Base-by-base conservation (phyloP, 2,113 vertebrate genomes). In the Stercorarius parasiticus region DNA sequence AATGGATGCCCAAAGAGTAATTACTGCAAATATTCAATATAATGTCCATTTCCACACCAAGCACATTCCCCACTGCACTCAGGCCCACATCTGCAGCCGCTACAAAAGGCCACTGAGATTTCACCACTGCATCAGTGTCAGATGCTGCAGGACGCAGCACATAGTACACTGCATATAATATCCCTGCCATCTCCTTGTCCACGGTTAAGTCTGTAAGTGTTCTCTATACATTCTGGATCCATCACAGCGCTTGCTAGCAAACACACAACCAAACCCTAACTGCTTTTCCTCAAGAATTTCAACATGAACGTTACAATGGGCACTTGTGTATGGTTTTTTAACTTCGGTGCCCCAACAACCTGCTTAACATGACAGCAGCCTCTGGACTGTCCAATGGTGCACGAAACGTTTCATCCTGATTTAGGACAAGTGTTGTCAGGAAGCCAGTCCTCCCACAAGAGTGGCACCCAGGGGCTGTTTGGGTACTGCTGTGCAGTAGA, bases 111-210 rank as follows among this genome's bases (percentile, higher is more conserved):
- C 5, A 4, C 10, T 45, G 49, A 66, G 49, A 36, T 17, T 42
- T 34, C 43, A 53, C 25, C 49, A 64, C 55, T 53, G 76, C 56
- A 19, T 10, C 23, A 47, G 45, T 13, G 36, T 43, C 40, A 62
- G 30, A 50, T 45, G 61, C 15, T 16, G 3, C 29, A 74, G 66
- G 26, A 21, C 0, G 2, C 34, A 76, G 27, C 56, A 53, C 2
- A 15, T 4, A 27, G 21, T 7, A 29, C 0, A 0, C 32, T 6
- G 11, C 20, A 30, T 23, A 27, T 7, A 13, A 50, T 32, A 16
- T 43, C 16, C 32, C n/a, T 13, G 8, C 32, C 34, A 59, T 2
- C 40, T 83, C 34, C 20, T 55, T 30, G 36, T 18, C 38, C 30
- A n/a, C 6, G 38, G 23, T n/a, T 20, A 40, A 43, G 23, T 20